Conservation (phyloP, 1,140 invertebrate genomes). For the Protaetia brevitarsis region DNA sequence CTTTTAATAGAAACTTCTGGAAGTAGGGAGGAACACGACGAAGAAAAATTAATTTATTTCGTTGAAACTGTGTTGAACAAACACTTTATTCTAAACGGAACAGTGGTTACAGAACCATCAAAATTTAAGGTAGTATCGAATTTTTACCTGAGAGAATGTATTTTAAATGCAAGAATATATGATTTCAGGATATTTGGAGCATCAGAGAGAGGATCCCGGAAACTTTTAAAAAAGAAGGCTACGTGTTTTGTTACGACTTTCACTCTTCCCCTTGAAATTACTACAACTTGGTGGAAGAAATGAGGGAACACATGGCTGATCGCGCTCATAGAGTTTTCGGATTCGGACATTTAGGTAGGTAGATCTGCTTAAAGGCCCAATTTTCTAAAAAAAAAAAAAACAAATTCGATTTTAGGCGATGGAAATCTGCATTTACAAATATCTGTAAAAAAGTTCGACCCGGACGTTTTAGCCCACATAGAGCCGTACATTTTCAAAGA, state of each 20-base stretch:
- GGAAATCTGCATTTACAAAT: constrained; percentile 91
- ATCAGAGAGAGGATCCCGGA: constrained; percentile 82
- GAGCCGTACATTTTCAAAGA: constrained; percentile 90
- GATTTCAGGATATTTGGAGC: constrained; percentile 72
- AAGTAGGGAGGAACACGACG: constrained; percentile 76
- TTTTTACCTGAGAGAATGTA: too few relatives aligned
- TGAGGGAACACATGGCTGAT: constrained; percentile 61
- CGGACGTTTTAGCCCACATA: constrained; percentile 64
- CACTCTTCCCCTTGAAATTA: constrained; percentile 79
- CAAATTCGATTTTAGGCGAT: constrained; percentile 61
- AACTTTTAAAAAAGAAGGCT: constrained; percentile 74
- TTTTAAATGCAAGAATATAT: neutral
- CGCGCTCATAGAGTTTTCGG: constrained; percentile 67
- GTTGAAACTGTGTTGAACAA: constrained; percentile 69
- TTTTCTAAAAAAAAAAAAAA: neutral
- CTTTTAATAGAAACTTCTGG: constrained; percentile 88
- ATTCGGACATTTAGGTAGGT: constrained; percentile 86
- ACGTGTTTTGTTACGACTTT: constrained; percentile 94
- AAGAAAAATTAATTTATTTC: constrained; percentile 80
- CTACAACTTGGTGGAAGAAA: constrained; percentile 75
- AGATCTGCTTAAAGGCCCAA: constrained; percentile 30
- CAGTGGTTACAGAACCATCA: constrained; percentile 70
- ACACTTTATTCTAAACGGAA: constrained; percentile 77
- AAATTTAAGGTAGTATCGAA: constrained; percentile 56
- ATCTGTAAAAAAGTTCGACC: constrained; percentile 64